Base-by-base conservation (phyloP, 1,140 invertebrate species). In the Drosophila persimilis region DNA sequence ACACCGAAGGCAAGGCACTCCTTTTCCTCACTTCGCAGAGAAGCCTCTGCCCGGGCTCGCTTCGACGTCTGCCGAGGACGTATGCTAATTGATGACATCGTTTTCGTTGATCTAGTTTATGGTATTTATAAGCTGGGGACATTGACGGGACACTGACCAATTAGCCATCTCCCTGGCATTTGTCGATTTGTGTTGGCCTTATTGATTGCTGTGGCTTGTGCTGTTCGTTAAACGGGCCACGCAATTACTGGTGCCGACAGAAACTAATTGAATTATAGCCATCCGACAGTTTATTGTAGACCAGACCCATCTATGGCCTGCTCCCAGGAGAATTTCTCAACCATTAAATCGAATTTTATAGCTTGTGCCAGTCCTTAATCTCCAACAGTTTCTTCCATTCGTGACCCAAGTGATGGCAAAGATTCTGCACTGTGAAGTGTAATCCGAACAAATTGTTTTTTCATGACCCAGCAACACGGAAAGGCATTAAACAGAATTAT, bases 31-130 rank as follows among this genome's bases (percentile, higher is more conserved):
- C 48, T 73, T 73, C 55, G 52, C 17, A 47, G 46, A 4, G 31
- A 43, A 15, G 8, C 15, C 51, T 48, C 43, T 53, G 15, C 45
- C 35, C 15, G 13, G 39, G 26, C 4, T n/a, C 39, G 17, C 41
- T 54, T n/a, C 46, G 56, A 11, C 43, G 50, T 35, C 39, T 50
- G 65, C 20, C 52, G 45, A 57, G 11, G 35, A 13, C 35, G 56
- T 70, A 70, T 70, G 63, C 63, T 70, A 70, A 70, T 70, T 57
- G 64, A 50, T 50, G 63, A 50, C 63, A 69, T 70, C 69, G 52
- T 56, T 69, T 48, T 51, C 48, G 24, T 43, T 39, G 8, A 17
- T 20, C 45, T 7, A 35, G 47, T 20, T 22, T n/a, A 20, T 31
- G 5, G 22, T 56, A 56, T 43, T 56, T 56, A 15, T 17, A 15